Percentiles rank a stretch among this genome's conserved stretches.
Evolutionary conservation across 2,888 invertebrate species (phyloP).

Genomic region (Brachynemurus nebulosus): DNA sequence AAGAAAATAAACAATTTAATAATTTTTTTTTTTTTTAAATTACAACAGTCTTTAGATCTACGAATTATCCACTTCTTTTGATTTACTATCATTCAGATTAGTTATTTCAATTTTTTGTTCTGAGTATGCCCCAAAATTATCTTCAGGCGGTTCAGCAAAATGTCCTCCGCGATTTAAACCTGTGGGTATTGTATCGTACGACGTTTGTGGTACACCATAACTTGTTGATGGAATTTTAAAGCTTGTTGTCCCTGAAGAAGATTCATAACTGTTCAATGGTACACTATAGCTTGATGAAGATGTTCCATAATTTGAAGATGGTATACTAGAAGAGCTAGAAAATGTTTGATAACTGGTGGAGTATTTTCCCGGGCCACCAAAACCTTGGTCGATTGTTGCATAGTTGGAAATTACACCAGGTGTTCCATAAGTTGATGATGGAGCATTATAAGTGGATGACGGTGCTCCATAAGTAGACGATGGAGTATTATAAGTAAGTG

Average conservation of each 20-base stretch:
- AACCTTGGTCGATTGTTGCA: too few species aligned
- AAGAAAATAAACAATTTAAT: too few species aligned
- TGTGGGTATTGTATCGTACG: conserved; percentile 3
- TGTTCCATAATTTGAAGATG: conserved; percentile 11
- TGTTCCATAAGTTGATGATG: conserved; percentile 11
- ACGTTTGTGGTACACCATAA: conserved; percentile 11
- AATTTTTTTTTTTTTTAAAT: too few species aligned
- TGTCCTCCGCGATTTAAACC: background rate
- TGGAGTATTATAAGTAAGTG: conserved; percentile 15
- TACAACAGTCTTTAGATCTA: too few species aligned
- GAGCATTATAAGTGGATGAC: conserved; percentile 16
- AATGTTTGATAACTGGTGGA: conserved; percentile 11
- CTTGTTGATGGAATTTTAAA: conserved; percentile 15
- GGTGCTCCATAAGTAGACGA: conserved; percentile 13
- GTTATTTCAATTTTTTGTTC: too few species aligned
- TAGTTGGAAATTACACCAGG: too few species aligned
- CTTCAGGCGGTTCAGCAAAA: background rate
- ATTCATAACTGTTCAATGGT: conserved; percentile 10
- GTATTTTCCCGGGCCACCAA: too few species aligned
- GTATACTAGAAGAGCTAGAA: conserved; percentile 12
- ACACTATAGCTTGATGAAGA: conserved; percentile 17
- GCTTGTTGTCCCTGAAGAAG: conserved; percentile 8
- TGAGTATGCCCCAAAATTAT: background rate
- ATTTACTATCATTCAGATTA: too few species aligned
- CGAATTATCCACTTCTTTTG: too few species aligned